These are phyloP conservation scores for Prionailurus bengalensis DNA, from an alignment of 2,113 vertebrate species.

Conservation along the genomic window DNA sequence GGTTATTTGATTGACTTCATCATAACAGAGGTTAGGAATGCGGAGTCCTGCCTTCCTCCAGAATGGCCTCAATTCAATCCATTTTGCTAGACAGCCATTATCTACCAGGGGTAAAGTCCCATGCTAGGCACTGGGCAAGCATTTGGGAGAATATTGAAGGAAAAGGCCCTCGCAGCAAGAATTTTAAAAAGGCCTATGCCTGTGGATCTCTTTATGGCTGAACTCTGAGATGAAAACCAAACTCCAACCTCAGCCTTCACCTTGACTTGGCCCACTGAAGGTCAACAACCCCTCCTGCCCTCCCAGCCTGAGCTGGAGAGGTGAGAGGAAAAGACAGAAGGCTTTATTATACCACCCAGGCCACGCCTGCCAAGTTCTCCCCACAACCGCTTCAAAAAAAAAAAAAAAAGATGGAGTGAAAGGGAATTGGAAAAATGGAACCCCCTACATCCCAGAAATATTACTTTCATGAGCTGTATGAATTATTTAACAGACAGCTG, in stretches of 20 bases:
- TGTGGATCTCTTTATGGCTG: not conserved
- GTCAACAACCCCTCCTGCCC: constrained; percentile 16
- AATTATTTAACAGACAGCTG: constrained; percentile 88
- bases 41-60: not conserved
- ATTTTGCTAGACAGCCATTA: not conserved
- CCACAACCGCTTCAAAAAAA: constrained; percentile 55
- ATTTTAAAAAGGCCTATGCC: not conserved
- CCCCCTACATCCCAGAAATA: constrained; percentile 81
- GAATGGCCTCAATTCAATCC: not conserved
- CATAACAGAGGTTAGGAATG: not conserved
- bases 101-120: not conserved
- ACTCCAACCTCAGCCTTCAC: constrained; percentile 33
- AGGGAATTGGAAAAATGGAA: constrained; percentile 80
- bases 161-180: not conserved
- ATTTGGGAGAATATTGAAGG: not conserved
- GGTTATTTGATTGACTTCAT: not conserved
- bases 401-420: constrained; percentile 68
- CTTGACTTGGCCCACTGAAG: constrained; percentile 55
- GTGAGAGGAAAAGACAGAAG: constrained; percentile 63
- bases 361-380: constrained; percentile 73
- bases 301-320: constrained; percentile 50
- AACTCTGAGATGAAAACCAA: not conserved
- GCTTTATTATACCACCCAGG: constrained; percentile 47
- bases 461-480: constrained; percentile 79
- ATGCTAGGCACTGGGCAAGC: not conserved